phyloP scores from a whole-genome alignment of 2,888 invertebrate genomes.

The Clitarchus hookeri region DNA sequence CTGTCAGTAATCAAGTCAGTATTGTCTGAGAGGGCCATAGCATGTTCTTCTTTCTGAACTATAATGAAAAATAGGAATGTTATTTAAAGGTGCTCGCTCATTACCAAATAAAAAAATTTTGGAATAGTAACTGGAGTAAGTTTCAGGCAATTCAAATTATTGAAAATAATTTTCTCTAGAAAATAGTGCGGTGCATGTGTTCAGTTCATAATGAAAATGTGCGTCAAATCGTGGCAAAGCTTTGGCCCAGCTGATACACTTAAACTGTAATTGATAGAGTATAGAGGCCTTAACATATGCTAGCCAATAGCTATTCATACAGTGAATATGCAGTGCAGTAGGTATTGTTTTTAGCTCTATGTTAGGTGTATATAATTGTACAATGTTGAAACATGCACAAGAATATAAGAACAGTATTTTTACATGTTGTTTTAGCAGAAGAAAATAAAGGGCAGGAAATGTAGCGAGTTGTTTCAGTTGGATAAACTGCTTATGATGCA shows the following conservation, averaged over 20 bases:
- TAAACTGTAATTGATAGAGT: neutral
- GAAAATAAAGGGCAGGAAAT: neutral
- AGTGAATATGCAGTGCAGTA: neutral
- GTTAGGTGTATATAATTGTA: neutral
- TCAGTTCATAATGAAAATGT: neutral
- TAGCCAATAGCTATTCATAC: neutral
- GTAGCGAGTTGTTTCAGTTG: neutral
- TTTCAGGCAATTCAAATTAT: neutral
- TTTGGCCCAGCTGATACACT: neutral
- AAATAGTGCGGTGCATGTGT: neutral
- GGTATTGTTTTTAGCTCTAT: neutral
- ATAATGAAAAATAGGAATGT: too few relatives aligned
- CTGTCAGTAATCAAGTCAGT: too few relatives aligned
- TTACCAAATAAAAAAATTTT: too few relatives aligned
- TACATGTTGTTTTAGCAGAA: neutral
- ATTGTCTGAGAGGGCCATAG: too few relatives aligned
- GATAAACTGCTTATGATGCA: neutral
- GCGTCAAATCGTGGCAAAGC: neutral
- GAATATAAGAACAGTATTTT: neutral
- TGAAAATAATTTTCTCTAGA: neutral
- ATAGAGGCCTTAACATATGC: conserved; percentile 7
- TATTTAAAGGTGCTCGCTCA: too few relatives aligned
- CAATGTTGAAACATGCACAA: neutral
- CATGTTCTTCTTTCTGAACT: too few relatives aligned
- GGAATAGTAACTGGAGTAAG: neutral